phyloP scores from a whole-genome alignment of 2,888 invertebrate genomes.

The Panopea generosa region DNA sequence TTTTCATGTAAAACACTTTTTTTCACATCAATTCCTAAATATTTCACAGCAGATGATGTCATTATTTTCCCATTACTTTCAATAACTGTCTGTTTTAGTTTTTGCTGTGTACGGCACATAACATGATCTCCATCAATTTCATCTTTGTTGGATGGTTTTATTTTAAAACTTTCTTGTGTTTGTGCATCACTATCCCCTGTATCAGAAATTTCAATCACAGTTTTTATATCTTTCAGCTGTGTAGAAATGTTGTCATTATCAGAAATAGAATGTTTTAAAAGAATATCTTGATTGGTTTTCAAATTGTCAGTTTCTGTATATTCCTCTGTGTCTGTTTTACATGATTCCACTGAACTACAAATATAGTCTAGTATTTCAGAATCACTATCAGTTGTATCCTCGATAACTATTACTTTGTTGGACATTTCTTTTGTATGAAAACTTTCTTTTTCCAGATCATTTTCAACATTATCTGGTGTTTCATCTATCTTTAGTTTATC shows the following conservation, averaged over 20 bases:
- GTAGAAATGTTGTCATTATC: neutral
- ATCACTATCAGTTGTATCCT: constrained; percentile 36
- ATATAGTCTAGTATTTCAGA: constrained; percentile 24
- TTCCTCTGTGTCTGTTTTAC: neutral
- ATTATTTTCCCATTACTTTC: neutral
- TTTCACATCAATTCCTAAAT: constrained; percentile 7
- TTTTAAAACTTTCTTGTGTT: neutral
- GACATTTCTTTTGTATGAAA: neutral
- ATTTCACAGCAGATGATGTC: neutral
- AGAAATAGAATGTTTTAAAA: too few relatives aligned
- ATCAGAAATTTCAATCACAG: neutral
- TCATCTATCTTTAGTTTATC: too few relatives aligned
- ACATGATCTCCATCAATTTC: constrained; percentile 39
- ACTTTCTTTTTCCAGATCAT: neutral
- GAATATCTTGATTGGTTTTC: neutral
- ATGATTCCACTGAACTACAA: too few relatives aligned
- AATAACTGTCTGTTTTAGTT: neutral
- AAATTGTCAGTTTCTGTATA: constrained; percentile 3
- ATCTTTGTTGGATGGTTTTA: constrained; percentile 14
- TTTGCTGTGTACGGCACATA: neutral
- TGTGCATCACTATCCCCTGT: neutral
- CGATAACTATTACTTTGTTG: constrained; percentile 18
- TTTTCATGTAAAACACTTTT: neutral
- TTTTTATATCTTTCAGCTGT: neutral
- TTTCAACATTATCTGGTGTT: neutral